These are phyloP conservation scores for Charadrius vociferus DNA, from an alignment of 2,113 vertebrate genomes.

Conservation along the genomic window DNA sequence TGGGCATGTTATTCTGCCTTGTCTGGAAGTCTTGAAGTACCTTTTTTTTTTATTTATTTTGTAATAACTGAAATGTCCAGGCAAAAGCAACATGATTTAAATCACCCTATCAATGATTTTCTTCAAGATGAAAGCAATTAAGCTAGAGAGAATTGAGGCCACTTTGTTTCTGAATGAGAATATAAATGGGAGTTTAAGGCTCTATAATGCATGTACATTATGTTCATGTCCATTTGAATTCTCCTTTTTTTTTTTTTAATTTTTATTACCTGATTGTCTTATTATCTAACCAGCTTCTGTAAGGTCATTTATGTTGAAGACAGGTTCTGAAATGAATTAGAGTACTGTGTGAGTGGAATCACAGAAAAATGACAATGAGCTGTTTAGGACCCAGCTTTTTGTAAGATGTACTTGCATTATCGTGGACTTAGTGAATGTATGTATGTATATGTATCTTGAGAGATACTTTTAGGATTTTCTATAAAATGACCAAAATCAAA, in stretches of 20 bases:
- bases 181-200: slow-evolving; percentile 33
- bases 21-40: not conserved
- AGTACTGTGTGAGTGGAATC: not conserved
- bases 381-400: not conserved
- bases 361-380: not conserved
- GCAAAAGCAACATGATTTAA: slow-evolving; percentile 3
- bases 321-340: not conserved
- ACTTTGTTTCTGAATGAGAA: slow-evolving; percentile 33
- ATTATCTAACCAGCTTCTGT: slow-evolving; percentile 7
- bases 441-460: not conserved
- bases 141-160: slow-evolving; percentile 11
- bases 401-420: not conserved
- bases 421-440: not conserved
- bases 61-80: not conserved
- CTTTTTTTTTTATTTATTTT: not conserved
- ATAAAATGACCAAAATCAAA: not conserved
- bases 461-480: not conserved
- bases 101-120: not conserved
- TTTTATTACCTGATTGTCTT: not conserved
- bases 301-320: slow-evolving; percentile 18
- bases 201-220: not conserved
- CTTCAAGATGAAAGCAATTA: slow-evolving; percentile 56
- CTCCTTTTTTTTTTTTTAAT: not conserved
- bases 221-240: slow-evolving; percentile 9
- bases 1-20: not conserved